These are phyloP conservation scores for Synaphobranchus kaupii DNA, from an alignment of 2,797 vertebrate species.

Conservation along the genomic window DNA sequence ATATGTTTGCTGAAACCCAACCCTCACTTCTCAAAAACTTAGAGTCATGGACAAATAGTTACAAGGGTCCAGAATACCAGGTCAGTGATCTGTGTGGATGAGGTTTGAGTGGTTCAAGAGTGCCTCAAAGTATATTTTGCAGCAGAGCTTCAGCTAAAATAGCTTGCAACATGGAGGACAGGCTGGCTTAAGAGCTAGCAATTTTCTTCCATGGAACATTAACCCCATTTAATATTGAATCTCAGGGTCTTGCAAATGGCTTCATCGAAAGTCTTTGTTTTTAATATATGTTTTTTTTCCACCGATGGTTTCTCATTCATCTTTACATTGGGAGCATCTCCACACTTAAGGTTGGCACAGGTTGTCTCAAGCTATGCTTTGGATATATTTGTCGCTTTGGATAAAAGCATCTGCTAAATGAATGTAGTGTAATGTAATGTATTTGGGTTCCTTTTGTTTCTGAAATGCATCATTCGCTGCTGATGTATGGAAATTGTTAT, in stretches of 20 bases:
- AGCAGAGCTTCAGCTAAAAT: slow-evolving; percentile 3
- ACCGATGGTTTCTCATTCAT: background rate
- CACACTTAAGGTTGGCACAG: background rate
- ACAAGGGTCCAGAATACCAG: background rate
- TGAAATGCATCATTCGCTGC: background rate
- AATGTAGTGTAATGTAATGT: too few relatives aligned
- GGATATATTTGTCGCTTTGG: too few relatives aligned
- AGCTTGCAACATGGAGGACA: background rate
- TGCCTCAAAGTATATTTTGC: slow-evolving; percentile 29
- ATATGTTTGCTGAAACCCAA: background rate
- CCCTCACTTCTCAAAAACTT: background rate
- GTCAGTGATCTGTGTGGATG: slow-evolving; percentile 26
- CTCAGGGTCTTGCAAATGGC: background rate
- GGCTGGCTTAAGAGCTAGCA: background rate
- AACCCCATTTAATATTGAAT: slow-evolving; percentile 7
- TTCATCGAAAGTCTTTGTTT: background rate
- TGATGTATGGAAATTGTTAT: background rate
- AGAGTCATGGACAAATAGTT: background rate
- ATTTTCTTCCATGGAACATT: slow-evolving; percentile 1
- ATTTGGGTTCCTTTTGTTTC: background rate
- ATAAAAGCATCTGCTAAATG: too few relatives aligned
- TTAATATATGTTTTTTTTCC: background rate
- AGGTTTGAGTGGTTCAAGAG: slow-evolving; percentile 30
- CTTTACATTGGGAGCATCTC: background rate
- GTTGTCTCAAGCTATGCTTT: background rate